Conservation (phyloP, 2,797 vertebrate species). For the Erithacus rubecula region DNA sequence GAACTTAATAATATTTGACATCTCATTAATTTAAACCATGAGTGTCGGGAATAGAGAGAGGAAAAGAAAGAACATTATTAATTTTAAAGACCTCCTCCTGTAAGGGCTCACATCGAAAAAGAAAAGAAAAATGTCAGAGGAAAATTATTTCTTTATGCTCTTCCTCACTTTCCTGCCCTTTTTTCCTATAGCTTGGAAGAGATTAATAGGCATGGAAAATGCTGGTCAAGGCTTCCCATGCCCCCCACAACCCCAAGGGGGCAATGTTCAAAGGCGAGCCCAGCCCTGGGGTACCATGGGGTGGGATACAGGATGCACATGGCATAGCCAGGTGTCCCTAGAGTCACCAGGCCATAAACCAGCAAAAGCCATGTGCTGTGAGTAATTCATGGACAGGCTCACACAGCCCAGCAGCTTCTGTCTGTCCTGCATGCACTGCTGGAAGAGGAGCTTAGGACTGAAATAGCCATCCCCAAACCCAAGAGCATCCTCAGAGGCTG, state of each 20-base stretch:
- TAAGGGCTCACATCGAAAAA: not conserved
- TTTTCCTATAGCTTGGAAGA: not conserved
- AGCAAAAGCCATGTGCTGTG: not conserved
- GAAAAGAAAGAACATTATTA: conserved; percentile 32
- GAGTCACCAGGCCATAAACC: not conserved
- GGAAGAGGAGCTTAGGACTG: rapidly evolving
- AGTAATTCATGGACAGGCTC: not conserved
- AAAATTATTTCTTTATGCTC: not conserved
- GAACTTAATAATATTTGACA: conserved; percentile 55
- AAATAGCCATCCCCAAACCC: not conserved
- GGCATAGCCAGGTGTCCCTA: not conserved
- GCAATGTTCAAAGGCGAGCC: rapidly evolving
- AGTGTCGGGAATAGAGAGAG: not conserved
- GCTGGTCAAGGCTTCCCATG: not conserved
- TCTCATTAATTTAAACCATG: conserved; percentile 63
- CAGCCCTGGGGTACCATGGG: rapidly evolving
- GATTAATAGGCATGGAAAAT: not conserved
- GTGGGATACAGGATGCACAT: not conserved
- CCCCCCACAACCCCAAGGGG: not conserved
- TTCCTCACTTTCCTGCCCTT: not conserved
- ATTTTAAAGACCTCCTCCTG: conserved; percentile 38
- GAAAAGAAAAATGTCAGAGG: not conserved
- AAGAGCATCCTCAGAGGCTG: not conserved
- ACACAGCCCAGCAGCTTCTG: rapidly evolving
- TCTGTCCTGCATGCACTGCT: not conserved